A percentile compares a stretch with the other conserved stretches of the same genome.
Evolutionary conservation across 2,888 invertebrate genomes (phyloP).

Genomic region (Melieria omissa): DNA sequence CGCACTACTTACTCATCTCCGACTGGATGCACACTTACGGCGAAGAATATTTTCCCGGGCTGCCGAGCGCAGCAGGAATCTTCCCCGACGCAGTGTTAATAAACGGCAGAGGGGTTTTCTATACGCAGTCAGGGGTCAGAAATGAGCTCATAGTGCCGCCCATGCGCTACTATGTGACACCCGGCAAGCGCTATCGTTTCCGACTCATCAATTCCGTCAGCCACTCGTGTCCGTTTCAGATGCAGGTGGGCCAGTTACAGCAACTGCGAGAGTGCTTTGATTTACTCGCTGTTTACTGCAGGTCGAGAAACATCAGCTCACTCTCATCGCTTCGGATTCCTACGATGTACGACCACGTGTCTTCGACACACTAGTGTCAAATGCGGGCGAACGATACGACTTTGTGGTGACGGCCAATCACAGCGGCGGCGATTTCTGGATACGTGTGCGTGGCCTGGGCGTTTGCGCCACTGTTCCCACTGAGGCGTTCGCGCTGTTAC

Average conservation of each 20-base stretch:
- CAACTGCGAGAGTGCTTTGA: not conserved
- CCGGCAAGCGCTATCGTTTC: conserved; percentile 61
- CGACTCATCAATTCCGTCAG: conserved; percentile 61
- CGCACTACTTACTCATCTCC: conserved; percentile 77
- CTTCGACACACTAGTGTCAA: conserved; percentile 55
- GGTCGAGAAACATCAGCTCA: conserved; percentile 58
- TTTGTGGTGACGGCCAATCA: conserved; percentile 66
- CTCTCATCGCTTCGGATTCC: conserved; percentile 62
- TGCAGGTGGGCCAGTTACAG: conserved; percentile 50
- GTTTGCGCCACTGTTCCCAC: conserved; percentile 45
- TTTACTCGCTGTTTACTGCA: conserved; percentile 34
- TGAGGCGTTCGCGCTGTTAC: conserved; percentile 54
- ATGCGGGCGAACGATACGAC: conserved; percentile 69
- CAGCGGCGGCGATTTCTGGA: conserved; percentile 56
- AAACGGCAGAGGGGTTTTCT: conserved; percentile 56
- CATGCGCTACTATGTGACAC: conserved; percentile 51
- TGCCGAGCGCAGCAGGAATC: conserved; percentile 48
- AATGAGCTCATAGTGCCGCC: conserved; percentile 46
- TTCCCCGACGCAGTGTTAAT: conserved; percentile 54
- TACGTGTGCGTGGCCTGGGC: conserved; percentile 51
- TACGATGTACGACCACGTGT: conserved; percentile 51
- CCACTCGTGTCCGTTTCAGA: conserved; percentile 58
- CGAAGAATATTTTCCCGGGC: conserved; percentile 55
- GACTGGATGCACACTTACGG: conserved; percentile 82
- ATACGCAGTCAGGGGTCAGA: conserved; percentile 44